Percentiles rank a stretch among this genome's conserved stretches.
Evolutionary conservation across 2,888 invertebrate genomes (phyloP).

Genomic region (Caenorhabditis imperialis): DNA sequence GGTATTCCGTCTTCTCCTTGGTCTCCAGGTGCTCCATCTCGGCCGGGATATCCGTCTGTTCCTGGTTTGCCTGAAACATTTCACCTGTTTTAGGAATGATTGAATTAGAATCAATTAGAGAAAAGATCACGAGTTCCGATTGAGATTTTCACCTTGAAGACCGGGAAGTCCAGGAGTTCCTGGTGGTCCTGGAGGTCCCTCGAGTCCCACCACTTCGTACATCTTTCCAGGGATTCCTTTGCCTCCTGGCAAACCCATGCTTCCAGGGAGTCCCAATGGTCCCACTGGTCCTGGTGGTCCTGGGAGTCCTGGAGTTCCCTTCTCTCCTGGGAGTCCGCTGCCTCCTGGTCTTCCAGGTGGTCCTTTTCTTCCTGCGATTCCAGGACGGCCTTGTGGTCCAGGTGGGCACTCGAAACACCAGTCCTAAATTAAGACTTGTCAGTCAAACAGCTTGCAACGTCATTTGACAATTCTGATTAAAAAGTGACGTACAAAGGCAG

Average conservation of each 20-base stretch:
- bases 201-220: slow-evolving; percentile 32
- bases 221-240: slow-evolving; percentile 57
- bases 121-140: background rate
- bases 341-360: slow-evolving; percentile 60
- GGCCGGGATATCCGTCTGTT: slow-evolving; percentile 59
- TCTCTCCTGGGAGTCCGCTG: slow-evolving; percentile 62
- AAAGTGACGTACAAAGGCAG: slow-evolving; percentile 48
- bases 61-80: slow-evolving; percentile 62
- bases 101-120: background rate
- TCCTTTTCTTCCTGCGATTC: slow-evolving; percentile 64
- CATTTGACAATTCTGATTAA: background rate
- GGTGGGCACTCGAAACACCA: slow-evolving; percentile 73
- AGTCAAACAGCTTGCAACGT: background rate
- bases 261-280: slow-evolving; percentile 49
- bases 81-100: too few relatives aligned
- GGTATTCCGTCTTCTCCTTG: slow-evolving; percentile 60
- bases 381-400: slow-evolving; percentile 68
- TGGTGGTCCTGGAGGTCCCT: slow-evolving; percentile 60
- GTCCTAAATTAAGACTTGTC: slow-evolving; percentile 52
- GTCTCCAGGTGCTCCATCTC: slow-evolving; percentile 62
- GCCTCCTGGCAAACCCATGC: slow-evolving; percentile 54
- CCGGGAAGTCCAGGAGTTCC: slow-evolving; percentile 64
- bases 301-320: slow-evolving; percentile 47
- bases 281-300: slow-evolving; percentile 53
- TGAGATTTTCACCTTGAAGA: slow-evolving; percentile 38